Percentiles rank a stretch among this genome's conserved stretches.
Evolutionary conservation across 2,113 vertebrate species (phyloP).

Genomic region (Peromyscus polionotus): DNA sequence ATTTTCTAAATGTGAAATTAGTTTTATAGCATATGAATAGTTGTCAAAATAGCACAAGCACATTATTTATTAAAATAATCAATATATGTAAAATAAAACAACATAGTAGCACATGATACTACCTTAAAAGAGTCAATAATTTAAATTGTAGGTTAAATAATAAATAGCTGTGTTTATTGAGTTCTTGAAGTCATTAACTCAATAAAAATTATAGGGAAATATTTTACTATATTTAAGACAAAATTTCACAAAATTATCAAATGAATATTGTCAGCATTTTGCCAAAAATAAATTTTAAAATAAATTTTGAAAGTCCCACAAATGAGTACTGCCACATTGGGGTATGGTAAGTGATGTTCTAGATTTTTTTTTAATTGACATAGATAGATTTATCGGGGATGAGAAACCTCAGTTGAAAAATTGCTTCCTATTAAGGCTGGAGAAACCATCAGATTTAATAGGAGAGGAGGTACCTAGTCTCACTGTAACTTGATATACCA

Average conservation of each 20-base stretch:
- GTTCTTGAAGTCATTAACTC: background rate
- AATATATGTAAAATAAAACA: background rate
- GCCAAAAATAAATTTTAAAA: background rate
- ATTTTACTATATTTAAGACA: background rate
- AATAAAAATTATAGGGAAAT: background rate
- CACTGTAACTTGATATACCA: background rate
- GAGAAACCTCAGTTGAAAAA: background rate
- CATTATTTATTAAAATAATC: slow-evolving; percentile 7
- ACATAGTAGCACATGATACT: background rate
- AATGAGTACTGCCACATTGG: background rate
- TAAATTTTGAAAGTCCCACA: background rate
- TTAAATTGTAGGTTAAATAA: background rate
- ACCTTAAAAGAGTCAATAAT: background rate
- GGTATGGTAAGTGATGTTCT: background rate
- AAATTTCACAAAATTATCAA: background rate
- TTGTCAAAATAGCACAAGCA: background rate
- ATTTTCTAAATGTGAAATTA: slow-evolving; percentile 48
- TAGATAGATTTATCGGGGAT: background rate
- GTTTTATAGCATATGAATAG: slow-evolving; percentile 31
- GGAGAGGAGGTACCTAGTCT: background rate
- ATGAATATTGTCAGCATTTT: background rate
- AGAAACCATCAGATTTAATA: background rate
- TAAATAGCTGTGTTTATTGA: background rate
- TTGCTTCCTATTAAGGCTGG: background rate
- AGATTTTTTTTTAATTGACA: background rate